Evolutionary conservation across 2,888 invertebrate genomes (phyloP).

Genomic region (Phragmatobia fuliginosa): DNA sequence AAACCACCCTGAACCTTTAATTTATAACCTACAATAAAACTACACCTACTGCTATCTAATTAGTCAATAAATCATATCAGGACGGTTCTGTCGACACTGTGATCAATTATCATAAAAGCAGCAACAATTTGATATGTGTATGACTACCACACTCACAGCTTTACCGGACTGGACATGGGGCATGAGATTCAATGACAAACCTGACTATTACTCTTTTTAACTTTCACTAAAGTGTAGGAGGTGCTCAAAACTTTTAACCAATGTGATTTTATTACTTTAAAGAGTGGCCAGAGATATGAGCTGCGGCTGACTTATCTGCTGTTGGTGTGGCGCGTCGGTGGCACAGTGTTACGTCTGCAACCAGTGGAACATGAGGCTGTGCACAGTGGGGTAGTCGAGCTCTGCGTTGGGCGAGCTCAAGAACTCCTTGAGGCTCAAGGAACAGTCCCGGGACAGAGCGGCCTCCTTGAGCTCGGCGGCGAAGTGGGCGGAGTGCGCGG

Average conservation of each 20-base stretch:
- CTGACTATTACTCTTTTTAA: not conserved
- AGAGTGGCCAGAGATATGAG: conserved; percentile 46
- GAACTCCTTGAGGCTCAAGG: conserved; percentile 74
- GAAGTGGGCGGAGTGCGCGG: conserved; percentile 77
- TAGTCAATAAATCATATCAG: conserved; percentile 69
- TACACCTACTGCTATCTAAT: conserved; percentile 56
- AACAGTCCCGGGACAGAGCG: conserved; percentile 58
- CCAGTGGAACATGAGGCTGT: conserved; percentile 85
- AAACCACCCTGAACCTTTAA: conserved; percentile 51
- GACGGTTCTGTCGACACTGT: conserved; percentile 75
- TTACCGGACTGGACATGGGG: too few relatives aligned
- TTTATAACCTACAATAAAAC: conserved; percentile 49
- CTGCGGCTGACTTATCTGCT: conserved; percentile 49
- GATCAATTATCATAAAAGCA: conserved; percentile 60
- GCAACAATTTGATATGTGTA: conserved; percentile 73
- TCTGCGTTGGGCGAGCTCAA: conserved; percentile 80
- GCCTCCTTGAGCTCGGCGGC: conserved; percentile 66
- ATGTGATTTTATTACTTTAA: conserved; percentile 32
- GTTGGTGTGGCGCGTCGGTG: conserved; percentile 32
- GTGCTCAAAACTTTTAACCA: not conserved
- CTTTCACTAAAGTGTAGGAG: not conserved
- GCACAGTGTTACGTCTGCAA: conserved; percentile 79
- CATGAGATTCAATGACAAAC: conserved; percentile 12
- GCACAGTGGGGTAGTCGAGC: conserved; percentile 81
- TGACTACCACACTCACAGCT: conserved; percentile 56